Evolutionary conservation across 2,113 vertebrate species (phyloP).

Genomic region (Melanerpes formicivorus): DNA sequence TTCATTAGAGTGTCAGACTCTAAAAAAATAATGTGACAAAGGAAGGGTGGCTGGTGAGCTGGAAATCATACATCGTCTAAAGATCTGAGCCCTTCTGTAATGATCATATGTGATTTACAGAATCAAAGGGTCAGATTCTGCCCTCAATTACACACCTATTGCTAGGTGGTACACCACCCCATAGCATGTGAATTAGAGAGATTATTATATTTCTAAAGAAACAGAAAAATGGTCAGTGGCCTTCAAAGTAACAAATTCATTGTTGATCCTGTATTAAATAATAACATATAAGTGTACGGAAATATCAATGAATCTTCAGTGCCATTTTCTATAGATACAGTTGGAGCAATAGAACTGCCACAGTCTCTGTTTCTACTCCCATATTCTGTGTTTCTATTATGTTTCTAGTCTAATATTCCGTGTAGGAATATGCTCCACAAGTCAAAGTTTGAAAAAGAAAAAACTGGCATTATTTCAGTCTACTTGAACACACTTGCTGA

Average conservation of each 20-base stretch:
- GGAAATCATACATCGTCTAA: slow-evolving; percentile 49
- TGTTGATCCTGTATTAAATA: slow-evolving; percentile 25
- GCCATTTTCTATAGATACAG: not conserved
- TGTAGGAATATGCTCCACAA: not conserved
- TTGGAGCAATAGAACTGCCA: not conserved
- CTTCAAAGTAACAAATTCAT: slow-evolving; percentile 34
- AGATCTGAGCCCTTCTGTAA: slow-evolving; percentile 62
- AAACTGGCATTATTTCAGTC: not conserved
- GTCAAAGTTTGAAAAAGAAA: not conserved
- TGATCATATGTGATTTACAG: slow-evolving; percentile 62
- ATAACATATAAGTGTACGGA: not conserved
- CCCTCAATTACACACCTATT: slow-evolving; percentile 60
- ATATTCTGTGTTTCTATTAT: not conserved
- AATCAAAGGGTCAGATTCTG: slow-evolving; percentile 70
- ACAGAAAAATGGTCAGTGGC: slow-evolving; percentile 4
- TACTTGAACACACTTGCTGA: not conserved
- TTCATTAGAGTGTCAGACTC: slow-evolving; percentile 71
- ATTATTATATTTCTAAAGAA: slow-evolving; percentile 50
- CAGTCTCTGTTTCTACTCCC: not conserved
- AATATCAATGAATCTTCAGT: not conserved
- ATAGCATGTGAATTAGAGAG: slow-evolving; percentile 50
- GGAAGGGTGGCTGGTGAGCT: slow-evolving; percentile 64
- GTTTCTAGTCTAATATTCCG: not conserved
- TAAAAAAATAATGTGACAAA: slow-evolving; percentile 69
- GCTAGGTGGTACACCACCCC: slow-evolving; percentile 45